Base-by-base conservation (phyloP, 2,888 invertebrate genomes). In the Himalopsyche anomala region DNA sequence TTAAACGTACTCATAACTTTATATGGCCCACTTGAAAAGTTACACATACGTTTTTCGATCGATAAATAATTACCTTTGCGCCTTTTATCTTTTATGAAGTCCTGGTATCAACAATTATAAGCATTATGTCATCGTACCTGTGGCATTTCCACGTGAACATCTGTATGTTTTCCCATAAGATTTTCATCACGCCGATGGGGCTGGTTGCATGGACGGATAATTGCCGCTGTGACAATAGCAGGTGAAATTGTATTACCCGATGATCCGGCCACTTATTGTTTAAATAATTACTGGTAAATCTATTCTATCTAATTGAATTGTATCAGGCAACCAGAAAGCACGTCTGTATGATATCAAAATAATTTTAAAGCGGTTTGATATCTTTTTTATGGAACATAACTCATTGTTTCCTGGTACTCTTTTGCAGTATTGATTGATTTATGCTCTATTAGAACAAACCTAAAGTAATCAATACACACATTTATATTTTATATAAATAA, bases 131-230 rank as follows among this genome's bases (percentile, higher is more conserved):
- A 80, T 8, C 15, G 17, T 40, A n/a, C 6, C 42, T 40, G n/a
- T 42, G 40, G 80, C 80, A 36, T 28, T 38, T 42, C 80, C 15
- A 80, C 0, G 8, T 62, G 62, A 62, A 40, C 81, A 81, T 19
- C 19, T 81, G 81, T 17, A 11, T 19, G 45, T n/a, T 81, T 81
- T 81, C 81, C 81, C 81, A 81, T 45, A 45, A 81, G 81, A 81
- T 81, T 81, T 81, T 45, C 40, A 62, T 45, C 81, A 80, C 45
- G 15, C n/a, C 17, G 11, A 81, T 81, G 45, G 81, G 45, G 45
- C 8, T 38, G 62, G 62, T 28, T 62, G 40, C 81, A 45, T 19
- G 81, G 19, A 81, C 36, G n/a, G 19, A n/a, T 81, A 81, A 40
- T 45, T 42, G 45, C 45, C 38, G 40, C 45, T 45, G 51, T 45